Evolutionary conservation across 2,888 invertebrate species (phyloP).

Genomic region (Caenorhabditis sp.): DNA sequence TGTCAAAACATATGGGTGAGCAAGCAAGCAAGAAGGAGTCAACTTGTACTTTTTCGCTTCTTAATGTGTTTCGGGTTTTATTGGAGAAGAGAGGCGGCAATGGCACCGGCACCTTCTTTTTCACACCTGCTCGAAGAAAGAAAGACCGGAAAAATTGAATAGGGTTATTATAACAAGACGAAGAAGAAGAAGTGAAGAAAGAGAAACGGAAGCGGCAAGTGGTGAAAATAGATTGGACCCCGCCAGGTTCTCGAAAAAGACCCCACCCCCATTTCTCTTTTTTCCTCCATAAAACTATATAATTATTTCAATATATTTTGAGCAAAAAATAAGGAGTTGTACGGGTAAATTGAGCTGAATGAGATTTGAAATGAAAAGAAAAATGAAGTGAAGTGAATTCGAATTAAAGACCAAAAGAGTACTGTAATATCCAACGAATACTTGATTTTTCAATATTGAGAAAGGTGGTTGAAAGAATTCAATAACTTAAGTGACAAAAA

Average conservation of each 20-base stretch:
- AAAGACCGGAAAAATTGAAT: not conserved
- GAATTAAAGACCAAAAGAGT: not conserved
- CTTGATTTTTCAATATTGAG: too few species aligned
- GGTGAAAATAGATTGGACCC: not conserved
- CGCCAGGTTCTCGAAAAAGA: too few species aligned
- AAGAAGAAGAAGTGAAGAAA: constrained; percentile 16
- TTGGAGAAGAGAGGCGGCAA: not conserved
- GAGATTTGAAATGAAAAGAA: too few species aligned
- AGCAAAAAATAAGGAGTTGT: not conserved
- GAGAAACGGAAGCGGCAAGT: not conserved
- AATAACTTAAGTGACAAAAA: too few species aligned
- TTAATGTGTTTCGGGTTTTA: not conserved
- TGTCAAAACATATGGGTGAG: constrained; percentile 1
- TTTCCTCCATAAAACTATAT: not conserved
- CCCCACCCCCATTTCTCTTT: too few species aligned
- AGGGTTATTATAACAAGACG: not conserved
- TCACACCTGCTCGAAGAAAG: not conserved
- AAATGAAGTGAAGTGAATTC: too few species aligned
- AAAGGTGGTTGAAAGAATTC: too few species aligned
- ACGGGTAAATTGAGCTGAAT: not conserved
- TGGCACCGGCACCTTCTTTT: not conserved
- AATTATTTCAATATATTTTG: not conserved
- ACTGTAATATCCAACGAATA: too few species aligned
- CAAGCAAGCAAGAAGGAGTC: too few species aligned
- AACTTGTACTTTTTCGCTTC: not conserved